Conservation (phyloP, 2,113 vertebrate genomes). For the Phalacrocorax pelagicus region DNA sequence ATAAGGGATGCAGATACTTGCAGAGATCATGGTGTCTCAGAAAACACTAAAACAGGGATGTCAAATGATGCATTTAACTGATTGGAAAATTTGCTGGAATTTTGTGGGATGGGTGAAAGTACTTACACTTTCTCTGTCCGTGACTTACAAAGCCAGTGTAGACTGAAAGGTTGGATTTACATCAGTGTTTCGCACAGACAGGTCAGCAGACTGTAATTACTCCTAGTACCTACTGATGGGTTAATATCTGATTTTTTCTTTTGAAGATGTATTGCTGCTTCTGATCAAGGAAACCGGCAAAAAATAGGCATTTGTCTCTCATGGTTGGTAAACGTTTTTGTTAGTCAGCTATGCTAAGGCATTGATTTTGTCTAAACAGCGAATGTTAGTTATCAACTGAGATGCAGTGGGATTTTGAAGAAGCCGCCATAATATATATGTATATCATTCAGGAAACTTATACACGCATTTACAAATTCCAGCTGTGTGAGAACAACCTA, state of each 20-base stretch:
- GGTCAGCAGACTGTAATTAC: not conserved
- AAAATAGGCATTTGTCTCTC: not conserved
- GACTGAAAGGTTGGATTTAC: not conserved
- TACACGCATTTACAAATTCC: fast-evolving
- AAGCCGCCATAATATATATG: not conserved
- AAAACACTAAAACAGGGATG: not conserved
- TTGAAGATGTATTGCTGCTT: not conserved
- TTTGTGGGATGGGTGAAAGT: not conserved
- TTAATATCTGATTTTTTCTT: not conserved
- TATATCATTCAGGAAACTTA: not conserved
- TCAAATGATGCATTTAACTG: not conserved
- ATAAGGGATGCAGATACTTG: not conserved
- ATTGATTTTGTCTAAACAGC: not conserved
- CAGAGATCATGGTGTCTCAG: not conserved
- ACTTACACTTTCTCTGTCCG: fast-evolving
- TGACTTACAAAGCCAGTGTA: not conserved
- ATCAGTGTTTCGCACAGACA: not conserved
- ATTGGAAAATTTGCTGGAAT: not conserved
- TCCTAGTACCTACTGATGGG: not conserved
- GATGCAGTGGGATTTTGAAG: not conserved
- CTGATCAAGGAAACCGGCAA: not conserved
- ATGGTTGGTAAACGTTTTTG: not conserved
- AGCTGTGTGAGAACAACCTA: not conserved
- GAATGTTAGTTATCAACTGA: not conserved
- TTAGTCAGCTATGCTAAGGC: not conserved